A percentile compares a stretch with the other conserved stretches of the same genome.
Evolutionary conservation across 2,113 vertebrate genomes (phyloP).

Genomic region (Dasyurus viverrinus): DNA sequence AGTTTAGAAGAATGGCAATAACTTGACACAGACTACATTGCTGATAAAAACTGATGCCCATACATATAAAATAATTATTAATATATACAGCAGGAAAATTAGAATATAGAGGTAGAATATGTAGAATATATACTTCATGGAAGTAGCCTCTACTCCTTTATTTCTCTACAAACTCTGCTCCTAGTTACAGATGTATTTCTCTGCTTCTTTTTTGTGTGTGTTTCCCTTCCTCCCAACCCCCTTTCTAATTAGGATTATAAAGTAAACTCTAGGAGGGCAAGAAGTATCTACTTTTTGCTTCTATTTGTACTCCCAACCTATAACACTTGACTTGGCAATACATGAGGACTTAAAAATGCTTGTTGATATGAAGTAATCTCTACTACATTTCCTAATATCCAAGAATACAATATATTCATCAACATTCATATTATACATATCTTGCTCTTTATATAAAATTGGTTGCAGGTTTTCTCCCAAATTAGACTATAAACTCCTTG

Average conservation of each 20-base stretch:
- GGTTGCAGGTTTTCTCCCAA: not conserved
- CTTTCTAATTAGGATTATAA: not conserved
- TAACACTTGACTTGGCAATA: too few species aligned
- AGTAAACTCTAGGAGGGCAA: not conserved
- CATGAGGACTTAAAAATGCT: too few species aligned
- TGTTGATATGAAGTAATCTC: not conserved
- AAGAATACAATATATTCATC: not conserved
- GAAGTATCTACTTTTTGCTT: too few species aligned
- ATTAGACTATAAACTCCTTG: not conserved
- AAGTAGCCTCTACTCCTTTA: not conserved
- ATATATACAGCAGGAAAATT: not conserved
- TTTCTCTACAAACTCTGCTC: not conserved
- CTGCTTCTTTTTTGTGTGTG: not conserved
- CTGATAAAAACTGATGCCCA: not conserved
- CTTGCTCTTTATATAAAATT: not conserved
- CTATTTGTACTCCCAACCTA: too few species aligned
- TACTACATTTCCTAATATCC: not conserved
- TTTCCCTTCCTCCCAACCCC: not conserved
- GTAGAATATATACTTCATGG: not conserved
- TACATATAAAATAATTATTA: not conserved
- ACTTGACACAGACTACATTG: not conserved
- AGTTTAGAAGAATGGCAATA: not conserved
- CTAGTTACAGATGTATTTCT: not conserved
- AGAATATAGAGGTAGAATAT: not conserved
- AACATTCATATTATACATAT: not conserved